Evolutionary conservation across 2,797 vertebrate species (phyloP), one percentile per base, ranked within the genome.

Genomic region (Neosilurus mollespiculum): DNA sequence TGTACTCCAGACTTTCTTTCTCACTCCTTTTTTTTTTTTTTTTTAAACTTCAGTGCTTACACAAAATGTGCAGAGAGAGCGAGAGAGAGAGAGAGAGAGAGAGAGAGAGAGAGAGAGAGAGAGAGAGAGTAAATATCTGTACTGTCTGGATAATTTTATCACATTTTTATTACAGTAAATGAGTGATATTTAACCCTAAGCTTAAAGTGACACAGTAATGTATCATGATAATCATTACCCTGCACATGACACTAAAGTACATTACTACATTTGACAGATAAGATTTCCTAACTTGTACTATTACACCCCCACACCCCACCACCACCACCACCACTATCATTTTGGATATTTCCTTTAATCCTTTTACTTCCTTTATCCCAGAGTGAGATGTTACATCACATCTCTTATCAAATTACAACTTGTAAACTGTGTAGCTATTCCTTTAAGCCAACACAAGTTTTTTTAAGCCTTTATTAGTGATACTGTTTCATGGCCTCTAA

Each of bases 1-100:
- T 62, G 72, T 78, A 26, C 4, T 43, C 22, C 58, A 83, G 81
- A 30, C 30, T 71, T 64, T 77, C 22, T 66, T 14, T 80, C 67
- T 14, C 0, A 26, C 64, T 43, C 20, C 16, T 61, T 64, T 49
- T 37, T 24, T 59, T 78, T 59, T 78, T 67, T 49, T 37, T 24
- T 59, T 78, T 30, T 2, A 59, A 37, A 61, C 70, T 69, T 54
- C 34, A 34, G 20, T 6, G 20, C 14, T 14, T 20, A 67, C 72
- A 43, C 30, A 30, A 7, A 26, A 72, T 54, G 77, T 20, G 10
- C 2, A 30, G 30, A 30, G 1, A 30, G 30, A 30, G 16, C 18
- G 62, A 26, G 5, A 65, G 24, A 30, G 30, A 30, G 1, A 30
- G 30, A 30, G 16, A 58, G 62, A 26, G 5, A 65, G 24, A 66